A percentile compares a stretch with the other conserved stretches of the same genome.
phyloP scores from a whole-genome alignment of 2,113 vertebrate genomes.

The Sisor rabdophorus region DNA sequence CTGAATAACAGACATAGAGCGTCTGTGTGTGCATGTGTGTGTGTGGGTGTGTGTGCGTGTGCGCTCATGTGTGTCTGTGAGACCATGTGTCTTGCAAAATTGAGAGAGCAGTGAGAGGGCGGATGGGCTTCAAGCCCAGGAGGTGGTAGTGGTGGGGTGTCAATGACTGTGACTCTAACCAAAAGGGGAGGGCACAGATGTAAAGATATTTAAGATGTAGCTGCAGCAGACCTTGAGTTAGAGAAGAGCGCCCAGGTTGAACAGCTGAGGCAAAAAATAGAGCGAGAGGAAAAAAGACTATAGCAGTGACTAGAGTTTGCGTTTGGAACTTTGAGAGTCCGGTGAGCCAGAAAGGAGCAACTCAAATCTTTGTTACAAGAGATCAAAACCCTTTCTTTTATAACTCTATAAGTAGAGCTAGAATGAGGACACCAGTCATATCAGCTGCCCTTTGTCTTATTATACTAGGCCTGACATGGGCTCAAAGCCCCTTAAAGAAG shows the following conservation, averaged over 20 bases:
- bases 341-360: background rate
- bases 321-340: background rate
- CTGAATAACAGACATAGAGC: slow-evolving; percentile 11
- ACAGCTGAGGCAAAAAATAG: slow-evolving; percentile 3
- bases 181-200: slow-evolving; percentile 74
- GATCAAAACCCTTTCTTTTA: background rate
- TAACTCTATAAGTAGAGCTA: slow-evolving; percentile 60
- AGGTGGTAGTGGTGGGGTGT: slow-evolving; percentile 57
- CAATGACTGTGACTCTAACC: slow-evolving; percentile 50
- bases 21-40: background rate
- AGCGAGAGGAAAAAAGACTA: background rate
- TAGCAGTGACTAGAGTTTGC: background rate
- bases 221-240: slow-evolving; percentile 60
- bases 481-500: slow-evolving; percentile 75
- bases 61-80: background rate
- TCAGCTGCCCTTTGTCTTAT: slow-evolving; percentile 57
- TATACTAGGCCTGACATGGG: slow-evolving; percentile 55
- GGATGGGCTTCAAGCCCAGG: slow-evolving; percentile 57
- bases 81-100: slow-evolving; percentile 9
- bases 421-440: slow-evolving; percentile 49
- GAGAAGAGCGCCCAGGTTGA: slow-evolving; percentile 41
- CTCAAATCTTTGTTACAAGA: background rate
- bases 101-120: slow-evolving; percentile 54
- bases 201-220: slow-evolving; percentile 89
- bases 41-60: slow-evolving; percentile 14